Conservation (phyloP, 1,140 invertebrate species). For the Drosophila tristis region DNA sequence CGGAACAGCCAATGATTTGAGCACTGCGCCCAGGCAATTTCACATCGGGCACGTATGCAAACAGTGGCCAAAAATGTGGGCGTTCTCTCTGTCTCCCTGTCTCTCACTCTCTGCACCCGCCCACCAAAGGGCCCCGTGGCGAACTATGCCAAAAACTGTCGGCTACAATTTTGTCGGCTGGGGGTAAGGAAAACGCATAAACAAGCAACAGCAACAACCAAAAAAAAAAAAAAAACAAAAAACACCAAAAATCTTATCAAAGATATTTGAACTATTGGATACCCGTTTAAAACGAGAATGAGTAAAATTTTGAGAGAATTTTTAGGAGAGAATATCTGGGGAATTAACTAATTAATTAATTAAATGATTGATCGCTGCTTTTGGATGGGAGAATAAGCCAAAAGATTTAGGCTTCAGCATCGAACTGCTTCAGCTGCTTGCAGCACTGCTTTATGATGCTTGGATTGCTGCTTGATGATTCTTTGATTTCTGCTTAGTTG, state of each 20-base stretch:
- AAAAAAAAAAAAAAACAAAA: conserved; percentile 8
- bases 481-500: too few relatives aligned
- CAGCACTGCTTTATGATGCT: too few relatives aligned
- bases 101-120: neutral
- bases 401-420: too few relatives aligned
- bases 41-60: conserved; percentile 79
- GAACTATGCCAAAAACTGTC: conserved; percentile 67
- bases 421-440: too few relatives aligned
- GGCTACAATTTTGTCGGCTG: conserved; percentile 67
- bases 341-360: too few relatives aligned
- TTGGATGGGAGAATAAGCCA: too few relatives aligned
- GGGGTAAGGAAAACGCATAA: conserved; percentile 25
- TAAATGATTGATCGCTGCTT: too few relatives aligned
- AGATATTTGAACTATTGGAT: conserved; percentile 1
- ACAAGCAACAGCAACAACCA: conserved; percentile 14
- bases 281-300: neutral
- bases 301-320: neutral
- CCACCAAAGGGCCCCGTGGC: conserved; percentile 9
- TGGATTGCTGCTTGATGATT: too few relatives aligned
- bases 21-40: conserved; percentile 71
- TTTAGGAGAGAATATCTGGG: too few relatives aligned
- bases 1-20: conserved; percentile 69
- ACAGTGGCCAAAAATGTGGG: conserved; percentile 50
- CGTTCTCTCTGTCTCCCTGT: neutral
- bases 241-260: neutral